Evolutionary conservation across 92 coral and sea anemone species (phyloP).

Genomic region (Blastomussa wellsi): DNA sequence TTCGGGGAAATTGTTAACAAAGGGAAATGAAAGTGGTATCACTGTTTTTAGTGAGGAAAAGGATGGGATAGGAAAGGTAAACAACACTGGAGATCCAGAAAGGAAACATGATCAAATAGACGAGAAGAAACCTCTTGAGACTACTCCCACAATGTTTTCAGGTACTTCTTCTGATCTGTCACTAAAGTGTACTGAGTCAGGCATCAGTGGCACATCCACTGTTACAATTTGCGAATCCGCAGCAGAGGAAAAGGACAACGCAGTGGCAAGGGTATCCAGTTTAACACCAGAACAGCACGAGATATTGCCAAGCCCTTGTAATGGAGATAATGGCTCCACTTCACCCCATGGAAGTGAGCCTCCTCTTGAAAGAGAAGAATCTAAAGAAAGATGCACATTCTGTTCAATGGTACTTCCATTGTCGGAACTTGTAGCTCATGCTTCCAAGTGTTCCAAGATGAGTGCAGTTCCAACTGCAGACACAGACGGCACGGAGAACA

Average conservation of each 20-base stretch:
- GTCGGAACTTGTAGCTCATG: constrained; percentile 41
- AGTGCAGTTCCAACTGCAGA: constrained; percentile 24
- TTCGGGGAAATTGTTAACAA: not conserved
- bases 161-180: not conserved
- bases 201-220: not conserved
- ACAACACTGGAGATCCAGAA: not conserved
- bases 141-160: not conserved
- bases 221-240: not conserved
- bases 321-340: not conserved
- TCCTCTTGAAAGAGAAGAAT: constrained; percentile 40
- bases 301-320: not conserved
- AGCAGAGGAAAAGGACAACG: not conserved
- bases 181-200: not conserved
- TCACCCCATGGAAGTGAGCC: not conserved
- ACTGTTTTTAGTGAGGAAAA: not conserved
- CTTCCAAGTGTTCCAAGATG: constrained; percentile 28
- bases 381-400: constrained; percentile 55
- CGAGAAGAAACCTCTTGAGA: not conserved
- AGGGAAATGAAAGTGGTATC: not conserved
- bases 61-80: not conserved
- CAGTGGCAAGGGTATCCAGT: not conserved
- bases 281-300: not conserved
- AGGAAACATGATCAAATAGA: not conserved
- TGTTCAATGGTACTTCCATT: constrained; percentile 40
- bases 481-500: constrained; percentile 15